Evolutionary conservation across 1,140 invertebrate genomes (phyloP).

Genomic region (Magallana angulata): DNA sequence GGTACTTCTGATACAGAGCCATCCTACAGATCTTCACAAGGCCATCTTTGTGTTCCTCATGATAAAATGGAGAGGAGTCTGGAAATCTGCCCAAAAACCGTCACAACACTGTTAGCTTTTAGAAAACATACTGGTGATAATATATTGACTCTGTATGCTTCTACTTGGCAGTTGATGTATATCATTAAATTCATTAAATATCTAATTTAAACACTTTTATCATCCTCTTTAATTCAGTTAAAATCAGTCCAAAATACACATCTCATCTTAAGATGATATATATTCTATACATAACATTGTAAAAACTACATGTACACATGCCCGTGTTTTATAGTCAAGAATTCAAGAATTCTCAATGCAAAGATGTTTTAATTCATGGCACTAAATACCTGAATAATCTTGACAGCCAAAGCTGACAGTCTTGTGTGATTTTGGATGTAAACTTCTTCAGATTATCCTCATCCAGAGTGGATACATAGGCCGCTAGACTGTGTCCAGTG

Average conservation of each 20-base stretch:
- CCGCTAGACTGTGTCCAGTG: slow-evolving; percentile 87
- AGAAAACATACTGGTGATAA: too few relatives aligned
- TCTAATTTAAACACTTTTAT: too few relatives aligned
- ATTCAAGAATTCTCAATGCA: background rate
- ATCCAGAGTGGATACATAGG: slow-evolving; percentile 87
- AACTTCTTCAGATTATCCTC: slow-evolving; percentile 85
- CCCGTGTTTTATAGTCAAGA: too few relatives aligned
- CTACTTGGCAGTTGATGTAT: too few relatives aligned
- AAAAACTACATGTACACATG: too few relatives aligned
- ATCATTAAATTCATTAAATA: too few relatives aligned
- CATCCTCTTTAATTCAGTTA: too few relatives aligned
- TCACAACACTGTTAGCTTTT: too few relatives aligned
- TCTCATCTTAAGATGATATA: too few relatives aligned
- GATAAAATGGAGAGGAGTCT: slow-evolving; percentile 87
- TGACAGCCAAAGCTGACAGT: slow-evolving; percentile 88
- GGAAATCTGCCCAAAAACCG: slow-evolving; percentile 79
- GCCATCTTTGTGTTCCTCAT: slow-evolving; percentile 89
- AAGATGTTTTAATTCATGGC: background rate
- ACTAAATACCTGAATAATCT: slow-evolving; percentile 87
- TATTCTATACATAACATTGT: too few relatives aligned
- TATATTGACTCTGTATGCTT: too few relatives aligned
- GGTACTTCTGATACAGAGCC: slow-evolving; percentile 89
- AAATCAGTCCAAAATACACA: too few relatives aligned
- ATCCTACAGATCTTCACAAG: slow-evolving; percentile 88
- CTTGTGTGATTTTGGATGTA: slow-evolving; percentile 86